phyloP scores from a whole-genome alignment of 2,797 vertebrate species.

The Etheostoma perlongum region DNA sequence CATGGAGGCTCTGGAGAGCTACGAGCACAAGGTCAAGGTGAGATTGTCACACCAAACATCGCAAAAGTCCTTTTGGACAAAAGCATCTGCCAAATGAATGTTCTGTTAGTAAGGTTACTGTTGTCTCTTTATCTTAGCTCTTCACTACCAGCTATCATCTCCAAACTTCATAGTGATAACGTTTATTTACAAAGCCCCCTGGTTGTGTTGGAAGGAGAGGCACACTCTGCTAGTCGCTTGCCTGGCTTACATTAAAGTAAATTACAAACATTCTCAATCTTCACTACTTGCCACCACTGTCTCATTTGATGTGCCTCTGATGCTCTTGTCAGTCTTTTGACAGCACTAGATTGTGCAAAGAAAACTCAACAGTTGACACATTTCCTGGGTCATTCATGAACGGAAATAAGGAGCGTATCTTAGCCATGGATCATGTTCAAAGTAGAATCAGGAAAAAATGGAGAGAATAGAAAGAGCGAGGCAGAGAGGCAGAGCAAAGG shows the following conservation, averaged over 20 bases:
- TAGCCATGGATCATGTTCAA: not conserved
- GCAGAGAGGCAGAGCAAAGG: not conserved
- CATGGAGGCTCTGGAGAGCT: constrained; percentile 97
- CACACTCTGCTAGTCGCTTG: not conserved
- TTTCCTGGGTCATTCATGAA: not conserved
- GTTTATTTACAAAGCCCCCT: too few species aligned
- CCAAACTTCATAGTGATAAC: not conserved
- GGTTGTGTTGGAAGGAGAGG: not conserved
- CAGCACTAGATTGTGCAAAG: not conserved
- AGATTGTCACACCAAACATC: constrained; percentile 2
- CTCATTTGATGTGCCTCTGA: not conserved
- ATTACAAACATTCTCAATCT: not conserved
- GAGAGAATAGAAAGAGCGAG: not conserved
- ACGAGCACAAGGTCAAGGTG: constrained; percentile 98
- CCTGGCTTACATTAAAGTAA: not conserved
- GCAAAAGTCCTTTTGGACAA: too few species aligned
- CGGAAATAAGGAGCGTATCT: not conserved
- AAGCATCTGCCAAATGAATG: rapidly evolving
- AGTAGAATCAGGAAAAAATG: not conserved
- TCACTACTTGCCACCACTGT: not conserved
- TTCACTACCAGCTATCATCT: not conserved
- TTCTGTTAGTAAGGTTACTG: not conserved
- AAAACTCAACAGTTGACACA: not conserved
- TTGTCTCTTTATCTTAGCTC: not conserved
- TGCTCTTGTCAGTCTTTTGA: too few species aligned